Conservation (phyloP, 1,140 invertebrate genomes). For the Tetragnatha versicolor region DNA sequence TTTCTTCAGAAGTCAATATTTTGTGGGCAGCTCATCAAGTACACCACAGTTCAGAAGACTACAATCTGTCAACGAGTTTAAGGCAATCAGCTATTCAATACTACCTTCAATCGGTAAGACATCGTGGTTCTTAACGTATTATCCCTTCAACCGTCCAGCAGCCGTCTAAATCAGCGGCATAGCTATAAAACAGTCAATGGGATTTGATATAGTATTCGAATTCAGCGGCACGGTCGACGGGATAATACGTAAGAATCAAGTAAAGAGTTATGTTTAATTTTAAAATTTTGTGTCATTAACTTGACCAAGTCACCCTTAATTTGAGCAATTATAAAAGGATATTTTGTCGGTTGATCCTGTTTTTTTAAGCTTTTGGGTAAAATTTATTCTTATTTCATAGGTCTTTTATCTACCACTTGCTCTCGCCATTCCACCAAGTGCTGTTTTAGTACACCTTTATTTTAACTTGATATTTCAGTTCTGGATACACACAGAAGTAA, state of each 20-base stretch:
- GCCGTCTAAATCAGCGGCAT: no score
- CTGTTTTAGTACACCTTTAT: conserved; percentile 83
- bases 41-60: conserved; percentile 96
- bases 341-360: no score
- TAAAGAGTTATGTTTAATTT: no score
- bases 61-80: conserved; percentile 79
- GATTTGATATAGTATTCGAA: no score
- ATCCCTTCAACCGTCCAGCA: no score
- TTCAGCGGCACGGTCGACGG: no score
- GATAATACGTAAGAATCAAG: no score
- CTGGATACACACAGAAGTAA: conserved; percentile 87
- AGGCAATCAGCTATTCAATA: conserved; percentile 82
- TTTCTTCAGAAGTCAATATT: conserved; percentile 73
- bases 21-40: conserved; percentile 95
- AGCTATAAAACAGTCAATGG: no score
- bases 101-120: conserved; percentile 82
- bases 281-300: no score
- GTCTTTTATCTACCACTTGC: conserved; percentile 86
- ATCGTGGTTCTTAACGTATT: background rate
- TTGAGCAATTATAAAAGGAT: no score
- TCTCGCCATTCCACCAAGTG: conserved; percentile 79
- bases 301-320: no score
- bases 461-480: conserved; percentile 90
- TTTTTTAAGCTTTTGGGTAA: background rate
- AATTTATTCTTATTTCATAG: conserved; percentile 65